A percentile compares a stretch with the other conserved stretches of the same genome.
These are phyloP conservation scores for Malacoctenus gilli DNA, from an alignment of 2,797 vertebrate genomes.

Conservation along the genomic window DNA sequence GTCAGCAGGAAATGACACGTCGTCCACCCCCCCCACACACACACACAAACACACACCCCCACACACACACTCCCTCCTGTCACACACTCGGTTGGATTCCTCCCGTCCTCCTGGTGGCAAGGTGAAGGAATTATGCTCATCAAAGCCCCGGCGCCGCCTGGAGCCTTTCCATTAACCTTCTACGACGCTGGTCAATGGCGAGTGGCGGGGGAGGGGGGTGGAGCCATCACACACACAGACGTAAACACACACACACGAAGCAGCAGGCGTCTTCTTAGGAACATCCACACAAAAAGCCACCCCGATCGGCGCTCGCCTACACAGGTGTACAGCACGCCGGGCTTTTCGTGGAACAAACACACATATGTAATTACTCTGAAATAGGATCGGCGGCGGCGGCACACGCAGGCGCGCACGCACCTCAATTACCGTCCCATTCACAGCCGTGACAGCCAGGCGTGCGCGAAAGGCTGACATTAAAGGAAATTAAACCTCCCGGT, in stretches of 20 bases:
- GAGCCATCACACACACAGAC: background rate
- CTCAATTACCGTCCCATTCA: slow-evolving; percentile 72
- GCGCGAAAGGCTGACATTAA: slow-evolving; percentile 74
- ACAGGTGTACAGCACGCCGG: slow-evolving; percentile 8
- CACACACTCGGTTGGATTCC: slow-evolving; percentile 60
- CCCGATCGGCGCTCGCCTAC: slow-evolving; percentile 4
- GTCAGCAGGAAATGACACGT: slow-evolving; percentile 76
- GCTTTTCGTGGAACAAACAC: slow-evolving; percentile 38
- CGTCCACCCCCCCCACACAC: slow-evolving; percentile 24
- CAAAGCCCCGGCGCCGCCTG: slow-evolving; percentile 64
- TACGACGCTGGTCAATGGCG: slow-evolving; percentile 61
- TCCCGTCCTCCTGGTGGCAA: slow-evolving; percentile 75
- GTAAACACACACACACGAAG: slow-evolving; percentile 4
- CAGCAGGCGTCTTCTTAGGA: background rate
- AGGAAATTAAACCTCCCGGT: slow-evolving; percentile 76
- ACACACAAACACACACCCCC: too few relatives aligned
- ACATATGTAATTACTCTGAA: slow-evolving; percentile 46
- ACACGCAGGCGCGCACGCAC: slow-evolving; percentile 45
- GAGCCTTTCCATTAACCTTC: slow-evolving; percentile 79
- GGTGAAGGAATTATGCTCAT: slow-evolving; percentile 79
- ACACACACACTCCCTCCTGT: slow-evolving; percentile 27
- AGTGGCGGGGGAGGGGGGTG: too few relatives aligned
- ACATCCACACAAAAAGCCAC: slow-evolving; percentile 7
- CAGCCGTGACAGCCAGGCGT: slow-evolving; percentile 63
- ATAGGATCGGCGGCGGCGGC: slow-evolving; percentile 48